Evolutionary conservation across 2,797 vertebrate genomes (phyloP), one percentile per base, ranked within the genome.

Genomic region (Sebastes taczanowskii): DNA sequence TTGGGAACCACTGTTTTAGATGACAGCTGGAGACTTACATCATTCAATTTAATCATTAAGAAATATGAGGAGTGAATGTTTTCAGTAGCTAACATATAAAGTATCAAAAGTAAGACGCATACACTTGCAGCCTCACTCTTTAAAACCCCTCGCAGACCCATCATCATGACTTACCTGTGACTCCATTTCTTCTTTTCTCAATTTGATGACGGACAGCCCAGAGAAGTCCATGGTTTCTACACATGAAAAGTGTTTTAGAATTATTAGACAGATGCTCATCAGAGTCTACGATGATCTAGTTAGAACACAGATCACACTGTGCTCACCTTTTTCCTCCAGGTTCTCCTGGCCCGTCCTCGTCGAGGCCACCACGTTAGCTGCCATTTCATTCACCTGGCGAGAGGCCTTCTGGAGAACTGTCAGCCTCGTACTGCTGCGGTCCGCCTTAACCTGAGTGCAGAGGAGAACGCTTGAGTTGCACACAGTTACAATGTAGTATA

Each of bases 161-260:
- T 11, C 11, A 86, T 53, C 4, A 7, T 22, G 14, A 86, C 56
- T 90, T 89, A 97, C 98, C 96, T 99, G 98, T 0, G 97, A 96
- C 88, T 99, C 98, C 96, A 99, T 98, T 92, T 99, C 98, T 76
- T 99, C 97, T 86, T 96, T 99, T 91, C 94, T 98, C 74, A 99
- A 91, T 86, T 99, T 99, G 92, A 99, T 98, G 55, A 99, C 95
- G 4, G 98, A 99, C 96, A 99, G 91, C 64, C 98, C 98, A 0
- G 98, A 99, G 83, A 99, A 99, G 91, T 99, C 98, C 98, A 99
- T 98, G 38, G 97, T 96, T 52, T 98, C 98, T 99, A 91, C 1
- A 76, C 34, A 79, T 7, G 5, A 65, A 49, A 76, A 18, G 13
- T 22, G 62, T 6, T 52, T 68, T 13, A 71, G 3, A 69, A 2